A percentile compares a stretch with the other conserved stretches of the same genome.
Conservation (phyloP, 2,113 vertebrate species). For the Kryptolebias marmoratus region DNA sequence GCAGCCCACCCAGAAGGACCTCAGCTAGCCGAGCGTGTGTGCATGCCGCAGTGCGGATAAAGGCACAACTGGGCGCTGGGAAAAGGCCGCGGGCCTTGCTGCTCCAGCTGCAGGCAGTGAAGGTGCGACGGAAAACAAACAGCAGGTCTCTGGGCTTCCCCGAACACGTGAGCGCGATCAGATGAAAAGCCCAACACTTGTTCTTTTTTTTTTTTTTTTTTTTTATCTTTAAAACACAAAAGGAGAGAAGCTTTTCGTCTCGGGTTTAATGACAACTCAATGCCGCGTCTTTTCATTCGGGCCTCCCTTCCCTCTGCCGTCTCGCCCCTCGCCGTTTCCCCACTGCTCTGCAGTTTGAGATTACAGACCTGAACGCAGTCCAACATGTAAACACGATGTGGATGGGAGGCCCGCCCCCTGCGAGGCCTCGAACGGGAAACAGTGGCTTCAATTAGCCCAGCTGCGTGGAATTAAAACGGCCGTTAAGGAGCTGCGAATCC, state of each 20-base stretch:
- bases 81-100: slow-evolving; percentile 24
- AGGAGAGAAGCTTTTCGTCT: no score
- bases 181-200: slow-evolving; percentile 10
- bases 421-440: slow-evolving; percentile 25
- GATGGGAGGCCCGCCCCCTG: slow-evolving; percentile 25
- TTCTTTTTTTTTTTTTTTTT: background rate
- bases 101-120: slow-evolving; percentile 56
- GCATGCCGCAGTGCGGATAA: slow-evolving; percentile 53
- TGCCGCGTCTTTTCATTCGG: no score
- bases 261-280: no score
- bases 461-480: slow-evolving; percentile 55
- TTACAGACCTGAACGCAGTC: slow-evolving; percentile 53
- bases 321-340: background rate
- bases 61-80: slow-evolving; percentile 53
- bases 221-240: no score
- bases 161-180: background rate
- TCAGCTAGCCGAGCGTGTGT: background rate
- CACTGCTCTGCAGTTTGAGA: slow-evolving; percentile 56
- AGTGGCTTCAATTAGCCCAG: slow-evolving; percentile 61
- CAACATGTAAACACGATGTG: slow-evolving; percentile 64
- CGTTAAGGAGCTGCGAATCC: slow-evolving; percentile 19
- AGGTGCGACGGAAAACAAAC: slow-evolving; percentile 72
- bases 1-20: slow-evolving; percentile 67
- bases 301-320: background rate
- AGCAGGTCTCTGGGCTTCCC: slow-evolving; percentile 22